Base-by-base conservation (phyloP, 2,113 vertebrate genomes). In the Australoheros scitulus region DNA sequence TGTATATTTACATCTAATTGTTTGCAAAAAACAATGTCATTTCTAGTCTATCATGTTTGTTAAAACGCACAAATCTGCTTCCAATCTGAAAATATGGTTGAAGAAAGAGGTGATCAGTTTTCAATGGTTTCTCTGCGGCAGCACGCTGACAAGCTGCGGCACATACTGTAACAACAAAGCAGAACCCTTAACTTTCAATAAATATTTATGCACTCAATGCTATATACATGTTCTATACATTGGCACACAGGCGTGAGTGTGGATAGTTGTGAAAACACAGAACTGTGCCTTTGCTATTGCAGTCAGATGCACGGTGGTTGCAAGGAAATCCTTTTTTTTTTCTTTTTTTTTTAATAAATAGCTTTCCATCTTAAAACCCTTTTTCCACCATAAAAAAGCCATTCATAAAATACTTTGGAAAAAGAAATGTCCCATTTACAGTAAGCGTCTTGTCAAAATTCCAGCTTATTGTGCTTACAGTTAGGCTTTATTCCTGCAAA, bases 151-250 rank as follows among this genome's bases (percentile, higher is more conserved):
- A 68, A 74, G 77, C 38, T 29, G 86, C 87, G 92, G 91, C 87
- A 93, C 91, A 94, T 92, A 94, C 74, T 76, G 86, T 79, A 94
- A 94, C 79, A 95, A 89, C 94, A 83, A 94, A 95, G 94, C 92
- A 89, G 88, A 94, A 91, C 91, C 93, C 88, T 96, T 92, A 90
- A 93, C 85, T 94, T 95, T 97, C 92, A 98, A 98, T 98, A 98
- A 99, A 99, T 98, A 99, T 92, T 94, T 95, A 89, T 92, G 93
- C 95, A 97, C 95, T 97, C 93, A 90, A 95, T 96, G 94, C 95
- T 97, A 97, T 97, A 94, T 98, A 98, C 97, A 98, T 94, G 93
- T 94, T 95, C 94, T 97, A 93, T 96, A 97, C 96, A 97, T 93
- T 81, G 89, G 92, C 89, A 95, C 93, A 94, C 95, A 86, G 89